phyloP scores from a whole-genome alignment of 1,140 invertebrate genomes.

The Carposina sasakii region DNA sequence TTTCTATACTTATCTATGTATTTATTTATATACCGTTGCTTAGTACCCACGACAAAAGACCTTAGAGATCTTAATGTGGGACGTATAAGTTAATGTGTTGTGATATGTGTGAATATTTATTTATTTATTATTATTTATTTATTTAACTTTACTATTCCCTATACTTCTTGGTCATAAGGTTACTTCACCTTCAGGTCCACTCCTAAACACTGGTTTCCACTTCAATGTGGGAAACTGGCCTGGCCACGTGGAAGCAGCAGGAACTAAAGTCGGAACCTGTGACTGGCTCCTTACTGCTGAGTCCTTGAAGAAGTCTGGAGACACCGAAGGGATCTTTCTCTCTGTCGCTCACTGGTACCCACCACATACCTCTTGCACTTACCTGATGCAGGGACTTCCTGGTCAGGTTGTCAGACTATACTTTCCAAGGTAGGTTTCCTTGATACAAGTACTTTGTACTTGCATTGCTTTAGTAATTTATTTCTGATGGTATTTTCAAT shows the following conservation, averaged over 20 bases:
- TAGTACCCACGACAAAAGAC: no score
- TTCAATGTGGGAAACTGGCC: constrained; percentile 96
- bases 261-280: constrained; percentile 87
- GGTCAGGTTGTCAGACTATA: constrained; percentile 90
- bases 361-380: constrained; percentile 91
- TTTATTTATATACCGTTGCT: no score
- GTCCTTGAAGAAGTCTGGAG: constrained; percentile 80
- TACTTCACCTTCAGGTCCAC: constrained; percentile 83
- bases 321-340: constrained; percentile 89
- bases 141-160: neutral
- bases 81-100: no score
- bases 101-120: no score
- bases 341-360: constrained; percentile 95
- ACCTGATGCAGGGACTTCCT: constrained; percentile 86
- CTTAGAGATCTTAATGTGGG: no score
- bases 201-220: constrained; percentile 93
- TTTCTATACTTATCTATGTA: no score
- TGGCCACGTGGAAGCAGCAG: constrained; percentile 89
- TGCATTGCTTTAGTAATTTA: no score
- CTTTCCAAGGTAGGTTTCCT: constrained; percentile 83
- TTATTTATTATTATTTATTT: neutral
- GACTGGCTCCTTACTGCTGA: constrained; percentile 90
- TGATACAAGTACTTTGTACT: no score
- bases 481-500: no score
- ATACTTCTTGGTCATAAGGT: no score